phyloP scores from a whole-genome alignment of 1,140 invertebrate genomes.

The Pemphigus obesinymphae region DNA sequence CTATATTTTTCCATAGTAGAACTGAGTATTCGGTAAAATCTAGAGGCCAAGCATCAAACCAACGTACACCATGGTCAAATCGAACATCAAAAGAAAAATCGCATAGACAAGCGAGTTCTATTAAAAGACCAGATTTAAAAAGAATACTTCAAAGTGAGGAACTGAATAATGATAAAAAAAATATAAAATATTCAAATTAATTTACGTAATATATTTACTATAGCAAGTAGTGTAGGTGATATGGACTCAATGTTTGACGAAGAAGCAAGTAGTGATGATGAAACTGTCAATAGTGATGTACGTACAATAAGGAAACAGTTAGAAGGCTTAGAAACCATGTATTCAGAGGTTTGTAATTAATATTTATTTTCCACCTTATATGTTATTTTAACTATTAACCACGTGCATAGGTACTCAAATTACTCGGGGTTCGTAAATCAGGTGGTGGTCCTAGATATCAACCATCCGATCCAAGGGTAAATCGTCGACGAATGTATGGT shows the following conservation, averaged over 20 bases:
- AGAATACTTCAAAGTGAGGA: slow-evolving; percentile 24
- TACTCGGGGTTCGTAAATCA: slow-evolving; percentile 66
- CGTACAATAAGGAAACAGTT: slow-evolving; percentile 73
- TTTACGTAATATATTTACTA: background rate
- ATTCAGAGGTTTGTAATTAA: slow-evolving; percentile 60
- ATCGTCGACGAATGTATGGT: slow-evolving; percentile 62
- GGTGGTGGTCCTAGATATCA: slow-evolving; percentile 53
- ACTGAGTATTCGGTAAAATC: slow-evolving; percentile 30
- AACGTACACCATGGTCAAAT: slow-evolving; percentile 3
- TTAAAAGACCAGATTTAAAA: slow-evolving; percentile 22
- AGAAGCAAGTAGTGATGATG: slow-evolving; percentile 61
- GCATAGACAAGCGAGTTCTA: background rate
- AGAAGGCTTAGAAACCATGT: slow-evolving; percentile 83
- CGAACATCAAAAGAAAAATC: slow-evolving; percentile 16
- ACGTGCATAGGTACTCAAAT: slow-evolving; percentile 64
- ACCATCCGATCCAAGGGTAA: slow-evolving; percentile 59
- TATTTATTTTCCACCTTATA: background rate
- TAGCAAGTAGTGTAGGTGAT: slow-evolving; percentile 57
- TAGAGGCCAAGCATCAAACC: slow-evolving; percentile 16
- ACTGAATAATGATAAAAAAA: background rate
- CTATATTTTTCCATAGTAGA: background rate
- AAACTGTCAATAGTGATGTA: slow-evolving; percentile 60
- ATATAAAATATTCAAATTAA: background rate
- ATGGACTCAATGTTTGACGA: slow-evolving; percentile 75
- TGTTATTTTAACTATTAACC: background rate